phyloP scores from a whole-genome alignment of 2,797 vertebrate genomes.

The Gadopsis marmoratus region DNA sequence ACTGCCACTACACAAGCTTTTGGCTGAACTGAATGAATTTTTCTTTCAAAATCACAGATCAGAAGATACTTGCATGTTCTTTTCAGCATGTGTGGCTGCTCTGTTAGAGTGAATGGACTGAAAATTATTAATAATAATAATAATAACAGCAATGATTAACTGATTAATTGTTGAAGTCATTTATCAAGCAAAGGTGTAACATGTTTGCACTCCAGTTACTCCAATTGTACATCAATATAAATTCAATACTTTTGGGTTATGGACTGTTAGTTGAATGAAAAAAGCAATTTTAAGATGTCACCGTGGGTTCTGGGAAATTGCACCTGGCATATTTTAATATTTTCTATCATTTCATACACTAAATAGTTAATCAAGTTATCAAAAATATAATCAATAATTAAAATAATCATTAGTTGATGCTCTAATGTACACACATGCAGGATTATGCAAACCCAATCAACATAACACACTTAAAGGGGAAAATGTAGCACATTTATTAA shows the following conservation, averaged over 20 bases:
- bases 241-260: not conserved
- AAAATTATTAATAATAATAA: too few relatives aligned
- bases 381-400: conserved; percentile 28
- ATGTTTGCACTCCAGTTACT: not conserved
- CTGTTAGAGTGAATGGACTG: not conserved
- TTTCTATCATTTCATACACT: not conserved
- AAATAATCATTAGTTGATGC: conserved; percentile 5
- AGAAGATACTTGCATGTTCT: not conserved
- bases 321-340: not conserved
- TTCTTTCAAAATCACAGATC: not conserved
- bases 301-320: not conserved
- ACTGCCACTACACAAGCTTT: not conserved
- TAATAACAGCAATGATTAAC: not conserved
- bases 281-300: not conserved
- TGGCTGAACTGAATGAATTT: not conserved
- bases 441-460: conserved; percentile 6
- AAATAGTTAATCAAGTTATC: conserved; percentile 28
- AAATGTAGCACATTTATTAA: conserved; percentile 6
- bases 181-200: not conserved
- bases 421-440: not conserved
- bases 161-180: not conserved
- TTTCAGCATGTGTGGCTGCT: not conserved
- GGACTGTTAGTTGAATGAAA: not conserved
- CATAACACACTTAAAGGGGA: not conserved
- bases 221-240: not conserved